These are phyloP conservation scores for Gymnarchus niloticus DNA, from an alignment of 2,113 vertebrate species.

Conservation along the genomic window DNA sequence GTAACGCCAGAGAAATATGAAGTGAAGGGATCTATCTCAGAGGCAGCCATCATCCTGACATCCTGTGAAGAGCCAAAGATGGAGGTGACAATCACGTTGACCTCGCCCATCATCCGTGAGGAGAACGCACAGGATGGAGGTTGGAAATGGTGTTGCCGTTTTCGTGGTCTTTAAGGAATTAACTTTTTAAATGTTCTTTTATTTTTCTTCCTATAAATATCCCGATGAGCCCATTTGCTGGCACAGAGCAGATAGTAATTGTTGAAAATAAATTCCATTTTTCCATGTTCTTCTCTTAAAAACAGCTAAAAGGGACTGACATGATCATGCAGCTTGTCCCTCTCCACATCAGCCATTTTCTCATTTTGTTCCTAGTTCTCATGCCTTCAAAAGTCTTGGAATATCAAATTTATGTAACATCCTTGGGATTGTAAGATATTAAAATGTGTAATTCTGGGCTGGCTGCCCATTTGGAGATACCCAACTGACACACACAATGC, in stretches of 20 bases:
- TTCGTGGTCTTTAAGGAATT: slow-evolving; percentile 39
- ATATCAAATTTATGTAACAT: not conserved
- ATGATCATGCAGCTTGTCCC: not conserved
- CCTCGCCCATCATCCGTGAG: slow-evolving; percentile 92
- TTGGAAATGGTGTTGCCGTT: slow-evolving; percentile 64
- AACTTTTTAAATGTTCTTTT: slow-evolving; percentile 41
- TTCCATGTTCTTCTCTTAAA: not conserved
- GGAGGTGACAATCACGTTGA: slow-evolving; percentile 96
- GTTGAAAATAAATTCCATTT: not conserved
- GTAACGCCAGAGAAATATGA: slow-evolving; percentile 96
- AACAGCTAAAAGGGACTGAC: not conserved
- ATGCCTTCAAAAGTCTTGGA: slow-evolving; percentile 38
- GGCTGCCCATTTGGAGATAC: not conserved
- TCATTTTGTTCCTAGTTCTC: slow-evolving; percentile 3
- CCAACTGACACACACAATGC: not conserved
- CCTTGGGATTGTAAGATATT: not conserved
- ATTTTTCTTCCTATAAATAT: not conserved
- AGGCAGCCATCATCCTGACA: slow-evolving; percentile 88
- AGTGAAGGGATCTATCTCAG: slow-evolving; percentile 79
- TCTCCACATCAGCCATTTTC: not conserved
- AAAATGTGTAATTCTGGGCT: not conserved
- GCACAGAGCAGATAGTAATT: slow-evolving; percentile 45
- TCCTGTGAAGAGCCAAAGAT: slow-evolving; percentile 91
- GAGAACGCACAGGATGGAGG: slow-evolving; percentile 91
- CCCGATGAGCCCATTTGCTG: slow-evolving; percentile 66